Base-by-base conservation (phyloP, 2,888 invertebrate species). In the Agonopterix subpropinquella region DNA sequence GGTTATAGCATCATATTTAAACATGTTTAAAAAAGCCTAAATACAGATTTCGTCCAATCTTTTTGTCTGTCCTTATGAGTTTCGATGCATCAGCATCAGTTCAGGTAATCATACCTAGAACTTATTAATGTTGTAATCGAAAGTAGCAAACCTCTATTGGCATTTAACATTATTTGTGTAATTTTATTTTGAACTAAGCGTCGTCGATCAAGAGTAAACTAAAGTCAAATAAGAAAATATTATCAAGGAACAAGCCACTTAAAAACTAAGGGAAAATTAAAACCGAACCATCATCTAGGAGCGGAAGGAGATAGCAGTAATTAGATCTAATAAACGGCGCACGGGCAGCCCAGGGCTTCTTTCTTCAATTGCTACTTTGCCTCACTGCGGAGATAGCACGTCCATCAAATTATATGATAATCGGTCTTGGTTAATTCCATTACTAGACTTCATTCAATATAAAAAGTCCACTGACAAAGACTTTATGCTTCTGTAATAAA, bases 321-420 rank as follows among this genome's bases (percentile, higher is more conserved):
- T 75, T 71, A 75, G 64, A 67, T 64, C 66, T 72, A 73, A 72
- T 72, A 67, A 58, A 56, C 56, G 60, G 61, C 61, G 60, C 65
- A 44, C 54, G 49, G 65, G 74, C 18, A 18, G 18, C 18, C 18
- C 18, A 4, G 4, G 18, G 18, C 18, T 18, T 18, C 66, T 65
- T 66, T 62, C 63, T 68, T 61, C 65, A 69, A 66, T 67, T 65
- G 65, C 64, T 62, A 51, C 53, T 46, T 43, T 37, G 42, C 11
- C 11, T 9, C 35, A n/a, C 8, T 7, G 42, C 42, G 62, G 59
- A 66, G 72, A 67, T 70, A 69, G 63, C 66, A 67, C 67, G 67
- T 73, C 66, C 64, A 72, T 71, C 70, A 72, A 73, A 72, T 75
- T 72, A 74, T 72, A 70, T 65, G 70, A 73, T 73, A 76, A 75